These are phyloP conservation scores for Dasysyrphus albostriatus DNA, from an alignment of 2,888 invertebrate genomes.

Conservation along the genomic window DNA sequence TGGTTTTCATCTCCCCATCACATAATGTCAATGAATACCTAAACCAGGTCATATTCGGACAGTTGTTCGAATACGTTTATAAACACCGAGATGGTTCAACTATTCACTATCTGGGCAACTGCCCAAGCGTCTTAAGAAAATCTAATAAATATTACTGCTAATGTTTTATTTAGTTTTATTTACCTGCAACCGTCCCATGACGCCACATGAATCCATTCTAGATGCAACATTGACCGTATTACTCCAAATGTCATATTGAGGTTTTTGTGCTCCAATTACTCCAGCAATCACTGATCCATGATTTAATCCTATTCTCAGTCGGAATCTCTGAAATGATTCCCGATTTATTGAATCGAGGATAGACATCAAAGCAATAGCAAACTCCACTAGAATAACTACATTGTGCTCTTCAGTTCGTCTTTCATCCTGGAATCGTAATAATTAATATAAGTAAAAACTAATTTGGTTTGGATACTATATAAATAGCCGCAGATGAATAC, in stretches of 20 bases:
- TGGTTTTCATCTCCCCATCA: too few relatives aligned
- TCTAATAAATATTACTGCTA: too few relatives aligned
- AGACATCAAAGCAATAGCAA: constrained; percentile 95
- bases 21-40: too few relatives aligned
- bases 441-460: constrained; percentile 61
- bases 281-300: constrained; percentile 93
- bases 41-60: too few relatives aligned
- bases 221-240: constrained; percentile 99
- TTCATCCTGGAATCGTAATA: constrained; percentile 86
- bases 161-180: constrained; percentile 78
- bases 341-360: constrained; percentile 97
- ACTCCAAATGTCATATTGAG: constrained; percentile 99
- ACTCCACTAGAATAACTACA: constrained; percentile 95
- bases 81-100: too few relatives aligned
- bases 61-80: too few relatives aligned
- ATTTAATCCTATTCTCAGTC: constrained; percentile 91
- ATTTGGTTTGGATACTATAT: neutral
- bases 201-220: constrained; percentile 98
- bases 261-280: constrained; percentile 98
- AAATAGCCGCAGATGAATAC: neutral
- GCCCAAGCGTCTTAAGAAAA: too few relatives aligned
- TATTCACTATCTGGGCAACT: too few relatives aligned
- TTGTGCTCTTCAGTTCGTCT: constrained; percentile 93
- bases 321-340: constrained; percentile 98
- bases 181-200: constrained; percentile 93